phyloP scores from a whole-genome alignment of 1,140 invertebrate genomes.

The Wasmannia auropunctata region DNA sequence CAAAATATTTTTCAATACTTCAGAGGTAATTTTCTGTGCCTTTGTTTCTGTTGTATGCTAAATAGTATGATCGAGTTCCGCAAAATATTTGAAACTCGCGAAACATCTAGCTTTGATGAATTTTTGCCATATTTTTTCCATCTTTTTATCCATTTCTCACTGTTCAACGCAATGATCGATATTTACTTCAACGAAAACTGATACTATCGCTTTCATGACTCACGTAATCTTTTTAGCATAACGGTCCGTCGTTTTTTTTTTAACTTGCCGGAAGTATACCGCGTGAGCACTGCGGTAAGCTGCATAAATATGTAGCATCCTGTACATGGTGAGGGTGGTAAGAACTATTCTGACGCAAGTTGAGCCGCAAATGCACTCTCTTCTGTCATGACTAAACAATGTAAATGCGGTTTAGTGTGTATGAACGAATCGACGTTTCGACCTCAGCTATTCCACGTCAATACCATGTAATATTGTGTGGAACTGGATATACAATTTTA shows the following conservation, averaged over 20 bases:
- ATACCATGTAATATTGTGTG: background rate
- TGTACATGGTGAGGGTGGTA: background rate
- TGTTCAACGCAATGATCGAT: constrained; percentile 16
- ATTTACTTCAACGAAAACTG: constrained; percentile 8
- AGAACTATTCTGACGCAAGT: constrained; percentile 53
- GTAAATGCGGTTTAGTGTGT: constrained; percentile 26
- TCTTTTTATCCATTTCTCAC: background rate
- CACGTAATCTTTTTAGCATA: constrained; percentile 26
- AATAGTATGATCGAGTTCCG: background rate
- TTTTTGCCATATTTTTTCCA: background rate
- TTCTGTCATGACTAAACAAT: constrained; percentile 53
- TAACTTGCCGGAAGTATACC: constrained; percentile 5
- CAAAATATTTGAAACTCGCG: background rate
- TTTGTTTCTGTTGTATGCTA: background rate
- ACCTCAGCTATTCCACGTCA: constrained; percentile 29
- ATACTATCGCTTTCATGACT: constrained; percentile 22
- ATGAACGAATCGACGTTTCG: constrained; percentile 32
- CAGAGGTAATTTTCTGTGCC: background rate
- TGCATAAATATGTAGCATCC: constrained; percentile 35
- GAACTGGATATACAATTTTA: background rate
- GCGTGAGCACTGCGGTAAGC: background rate
- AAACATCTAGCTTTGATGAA: background rate
- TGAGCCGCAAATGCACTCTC: constrained; percentile 33
- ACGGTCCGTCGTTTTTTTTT: background rate
- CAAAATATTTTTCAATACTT: background rate